Base-by-base conservation (phyloP, 2,113 vertebrate species). In the Anoura caudifer region DNA sequence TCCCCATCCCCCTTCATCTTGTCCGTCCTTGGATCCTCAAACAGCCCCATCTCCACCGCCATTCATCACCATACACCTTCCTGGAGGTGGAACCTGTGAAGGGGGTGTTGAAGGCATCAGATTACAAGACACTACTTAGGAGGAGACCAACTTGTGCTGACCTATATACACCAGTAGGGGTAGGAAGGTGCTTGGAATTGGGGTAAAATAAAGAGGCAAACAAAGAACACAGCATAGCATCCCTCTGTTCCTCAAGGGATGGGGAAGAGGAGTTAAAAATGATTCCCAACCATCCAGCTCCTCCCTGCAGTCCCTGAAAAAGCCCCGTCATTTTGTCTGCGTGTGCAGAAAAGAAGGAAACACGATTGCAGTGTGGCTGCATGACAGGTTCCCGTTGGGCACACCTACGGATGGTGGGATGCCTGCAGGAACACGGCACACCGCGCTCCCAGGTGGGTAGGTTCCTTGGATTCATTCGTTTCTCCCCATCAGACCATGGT, bases 191-290 rank as follows among this genome's bases (percentile, higher is more conserved):
- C 88, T 65, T 69, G 43, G 45, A 77, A 70, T 6, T 19, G 4
- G 31, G 17, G n/a, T 67, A 72, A 91, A 93, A 38, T 31, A 86
- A 67, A 96, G 50, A 90, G 12, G 28, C 69, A 75, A 61, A 84
- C 9, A n/a, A 65, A 73, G 36, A 83, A 59, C 20, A 41, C 0
- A 81, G 65, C 50, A 31, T 41, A 56, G 52, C 31, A 50, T 43
- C 45, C 50, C 24, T 33, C 0, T 50, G 33, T 24, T 67, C 28
- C 67, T 65, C 38, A 73, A 92, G 50, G 24, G 28, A 47, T 28
- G 9, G 36, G 45, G 41, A 79, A 73, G 16, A 50, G 9, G 8
- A 52, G 1, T 67, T 54, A 43, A 85, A 95, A 87, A 28, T 1
- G 15, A 79, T 33, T 47, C 52, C 17, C 47, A 36, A 6, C 47